Evolutionary conservation across 2,797 vertebrate genomes (phyloP).

Genomic region (Helicolenus hilgendorfi): DNA sequence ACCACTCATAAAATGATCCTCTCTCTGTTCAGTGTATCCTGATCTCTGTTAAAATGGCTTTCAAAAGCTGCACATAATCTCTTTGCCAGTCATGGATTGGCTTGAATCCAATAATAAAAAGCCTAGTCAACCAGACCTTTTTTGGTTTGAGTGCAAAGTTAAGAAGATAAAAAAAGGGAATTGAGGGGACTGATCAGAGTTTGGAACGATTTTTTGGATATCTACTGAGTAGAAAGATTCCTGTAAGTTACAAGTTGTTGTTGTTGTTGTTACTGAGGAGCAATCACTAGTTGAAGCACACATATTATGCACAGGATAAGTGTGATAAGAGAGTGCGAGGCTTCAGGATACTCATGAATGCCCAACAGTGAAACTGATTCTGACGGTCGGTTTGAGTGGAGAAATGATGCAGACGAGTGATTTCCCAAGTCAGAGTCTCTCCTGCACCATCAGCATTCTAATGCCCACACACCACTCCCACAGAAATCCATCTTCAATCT

Average conservation of each 20-base stretch:
- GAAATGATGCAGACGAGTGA: constrained; percentile 81
- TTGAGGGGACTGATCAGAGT: neutral
- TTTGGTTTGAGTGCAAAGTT: neutral
- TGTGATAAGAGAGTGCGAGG: neutral
- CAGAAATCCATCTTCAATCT: constrained; percentile 85
- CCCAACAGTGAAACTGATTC: constrained; percentile 59
- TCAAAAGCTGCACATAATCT: neutral
- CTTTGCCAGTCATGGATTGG: neutral
- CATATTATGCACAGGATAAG: constrained; percentile 19
- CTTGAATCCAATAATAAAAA: neutral
- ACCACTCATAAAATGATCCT: neutral
- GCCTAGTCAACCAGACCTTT: neutral
- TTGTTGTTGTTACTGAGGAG: neutral
- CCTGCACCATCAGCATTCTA: constrained; percentile 86
- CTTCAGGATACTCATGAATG: constrained; percentile 38
- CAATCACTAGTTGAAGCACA: neutral
- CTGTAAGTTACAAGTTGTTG: neutral
- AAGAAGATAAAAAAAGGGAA: neutral
- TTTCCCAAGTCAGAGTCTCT: constrained; percentile 79
- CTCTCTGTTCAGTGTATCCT: neutral
- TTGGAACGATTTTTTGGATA: neutral
- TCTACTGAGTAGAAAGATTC: neutral
- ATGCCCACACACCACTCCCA: constrained; percentile 83
- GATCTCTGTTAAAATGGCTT: neutral
- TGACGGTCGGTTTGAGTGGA: constrained; percentile 67